Percentiles rank a stretch among this genome's conserved stretches.
phyloP scores from a whole-genome alignment of 2,797 vertebrate species.

The Gambelia wislizenii region DNA sequence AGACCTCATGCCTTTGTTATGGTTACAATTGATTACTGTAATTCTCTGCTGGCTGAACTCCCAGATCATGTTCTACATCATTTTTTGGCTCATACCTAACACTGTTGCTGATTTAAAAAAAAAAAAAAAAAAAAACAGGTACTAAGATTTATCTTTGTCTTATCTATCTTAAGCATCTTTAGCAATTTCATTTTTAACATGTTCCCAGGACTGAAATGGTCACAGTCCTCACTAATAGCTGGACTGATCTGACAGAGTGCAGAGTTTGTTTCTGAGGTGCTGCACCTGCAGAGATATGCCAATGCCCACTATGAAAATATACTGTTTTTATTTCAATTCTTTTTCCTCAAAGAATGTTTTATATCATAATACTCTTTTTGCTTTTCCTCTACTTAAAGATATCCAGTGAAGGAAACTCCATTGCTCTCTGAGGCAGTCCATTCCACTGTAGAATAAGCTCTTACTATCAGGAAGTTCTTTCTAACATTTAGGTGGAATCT shows the following conservation, averaged over 20 bases:
- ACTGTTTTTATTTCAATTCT: not conserved
- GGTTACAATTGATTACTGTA: conserved; percentile 11
- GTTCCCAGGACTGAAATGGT: not conserved
- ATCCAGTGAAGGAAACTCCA: too few relatives aligned
- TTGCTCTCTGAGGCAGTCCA: too few relatives aligned
- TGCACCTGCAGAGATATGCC: not conserved
- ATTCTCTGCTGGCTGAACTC: conserved; percentile 29
- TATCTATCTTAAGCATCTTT: conserved; percentile 9
- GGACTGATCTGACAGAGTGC: not conserved
- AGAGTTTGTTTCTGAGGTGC: not conserved
- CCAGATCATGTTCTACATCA: conserved; percentile 32
- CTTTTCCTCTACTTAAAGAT: not conserved
- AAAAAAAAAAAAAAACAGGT: too few relatives aligned
- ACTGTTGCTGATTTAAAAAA: not conserved
- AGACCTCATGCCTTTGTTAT: not conserved
- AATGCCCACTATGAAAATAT: not conserved
- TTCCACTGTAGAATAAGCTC: too few relatives aligned
- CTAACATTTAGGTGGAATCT: too few relatives aligned
- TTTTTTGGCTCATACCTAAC: conserved; percentile 26
- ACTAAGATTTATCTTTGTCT: conserved; percentile 11
- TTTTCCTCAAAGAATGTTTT: not conserved
- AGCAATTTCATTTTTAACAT: not conserved
- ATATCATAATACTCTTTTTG: not conserved
- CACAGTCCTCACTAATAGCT: not conserved
- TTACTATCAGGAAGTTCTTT: too few relatives aligned